Evolutionary conservation across 2,888 invertebrate genomes (phyloP).

Genomic region (Silvanus unidentatus): DNA sequence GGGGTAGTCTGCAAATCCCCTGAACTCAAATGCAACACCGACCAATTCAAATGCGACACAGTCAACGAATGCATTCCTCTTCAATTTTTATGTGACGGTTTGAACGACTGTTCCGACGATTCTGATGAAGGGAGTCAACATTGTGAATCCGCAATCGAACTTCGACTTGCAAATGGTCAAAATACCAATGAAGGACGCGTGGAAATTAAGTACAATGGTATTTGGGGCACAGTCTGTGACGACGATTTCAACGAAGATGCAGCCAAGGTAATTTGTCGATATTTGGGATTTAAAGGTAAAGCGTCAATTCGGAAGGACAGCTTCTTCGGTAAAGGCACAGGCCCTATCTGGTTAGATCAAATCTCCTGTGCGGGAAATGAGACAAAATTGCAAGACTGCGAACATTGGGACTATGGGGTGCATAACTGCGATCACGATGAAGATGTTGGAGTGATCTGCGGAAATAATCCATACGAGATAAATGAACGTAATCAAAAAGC

Average conservation of each 20-base stretch:
- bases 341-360: constrained; percentile 68
- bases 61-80: constrained; percentile 57
- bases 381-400: constrained; percentile 56
- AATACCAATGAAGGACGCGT: constrained; percentile 57
- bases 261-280: constrained; percentile 58
- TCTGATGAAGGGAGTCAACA: constrained; percentile 56
- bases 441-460: constrained; percentile 54
- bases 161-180: constrained; percentile 58
- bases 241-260: constrained; percentile 64
- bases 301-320: constrained; percentile 51
- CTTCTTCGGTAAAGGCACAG: constrained; percentile 50
- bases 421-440: constrained; percentile 69
- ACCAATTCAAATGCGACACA: constrained; percentile 58
- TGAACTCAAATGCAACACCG: constrained; percentile 52
- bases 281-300: constrained; percentile 52
- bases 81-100: constrained; percentile 59
- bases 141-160: constrained; percentile 54
- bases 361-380: constrained; percentile 65
- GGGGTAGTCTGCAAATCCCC: constrained; percentile 61
- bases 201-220: constrained; percentile 61
- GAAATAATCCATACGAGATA: not conserved
- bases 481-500: not conserved
- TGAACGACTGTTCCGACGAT: constrained; percentile 58
- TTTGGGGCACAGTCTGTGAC: constrained; percentile 76
- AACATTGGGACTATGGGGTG: constrained; percentile 61